These are phyloP conservation scores for Enteromius radiatus DNA, from an alignment of 2,797 vertebrate species.

Conservation along the genomic window DNA sequence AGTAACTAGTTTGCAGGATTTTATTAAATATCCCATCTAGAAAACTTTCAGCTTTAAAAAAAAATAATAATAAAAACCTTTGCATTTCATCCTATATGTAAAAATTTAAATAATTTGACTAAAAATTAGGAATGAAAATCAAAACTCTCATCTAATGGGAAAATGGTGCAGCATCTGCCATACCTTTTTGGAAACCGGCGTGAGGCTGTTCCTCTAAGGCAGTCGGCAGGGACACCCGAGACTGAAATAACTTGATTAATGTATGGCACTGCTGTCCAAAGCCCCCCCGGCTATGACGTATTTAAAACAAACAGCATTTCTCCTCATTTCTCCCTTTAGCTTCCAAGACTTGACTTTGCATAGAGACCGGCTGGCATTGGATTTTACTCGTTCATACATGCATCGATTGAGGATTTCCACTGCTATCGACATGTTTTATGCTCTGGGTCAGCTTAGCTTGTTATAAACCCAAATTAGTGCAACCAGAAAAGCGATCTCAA, in stretches of 20 bases:
- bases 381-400: slow-evolving; percentile 28
- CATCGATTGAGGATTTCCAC: slow-evolving; percentile 44
- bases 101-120: neutral
- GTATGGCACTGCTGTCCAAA: slow-evolving; percentile 31
- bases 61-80: neutral
- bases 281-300: slow-evolving; percentile 37
- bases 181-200: slow-evolving; percentile 37
- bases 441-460: slow-evolving; percentile 28
- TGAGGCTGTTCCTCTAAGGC: slow-evolving; percentile 36
- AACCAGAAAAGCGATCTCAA: slow-evolving; percentile 25
- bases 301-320: slow-evolving; percentile 46
- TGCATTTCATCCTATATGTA: neutral
- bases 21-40: slow-evolving; percentile 4
- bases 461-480: slow-evolving; percentile 30
- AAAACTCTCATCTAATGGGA: neutral
- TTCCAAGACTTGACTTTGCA: slow-evolving; percentile 18
- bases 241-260: slow-evolving; percentile 55
- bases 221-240: slow-evolving; percentile 32
- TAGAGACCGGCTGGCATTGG: neutral
- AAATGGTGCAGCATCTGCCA: slow-evolving; percentile 8
- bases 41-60: neutral
- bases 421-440: slow-evolving; percentile 31
- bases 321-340: slow-evolving; percentile 25
- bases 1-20: neutral
- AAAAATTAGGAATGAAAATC: neutral